Conservation (phyloP, 2,797 vertebrate genomes). For the Smutsia gigantea region DNA sequence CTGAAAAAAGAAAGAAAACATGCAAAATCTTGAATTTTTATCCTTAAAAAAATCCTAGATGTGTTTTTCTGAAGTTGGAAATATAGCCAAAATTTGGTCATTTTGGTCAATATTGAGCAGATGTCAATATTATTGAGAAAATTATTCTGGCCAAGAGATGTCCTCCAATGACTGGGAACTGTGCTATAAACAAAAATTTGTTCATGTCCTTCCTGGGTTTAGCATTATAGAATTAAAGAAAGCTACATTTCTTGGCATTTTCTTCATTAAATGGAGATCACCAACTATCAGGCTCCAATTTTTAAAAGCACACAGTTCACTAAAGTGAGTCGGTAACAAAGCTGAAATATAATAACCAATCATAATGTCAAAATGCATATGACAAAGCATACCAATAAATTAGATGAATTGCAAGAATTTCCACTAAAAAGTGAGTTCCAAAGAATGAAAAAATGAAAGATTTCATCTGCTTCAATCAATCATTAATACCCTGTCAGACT, state of each 20-base stretch:
- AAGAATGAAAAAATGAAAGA: background rate
- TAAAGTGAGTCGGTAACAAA: conserved; percentile 1
- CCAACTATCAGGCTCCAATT: background rate
- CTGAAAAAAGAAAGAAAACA: background rate
- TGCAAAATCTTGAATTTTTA: background rate
- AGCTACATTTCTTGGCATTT: background rate
- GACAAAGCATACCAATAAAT: background rate
- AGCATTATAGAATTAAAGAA: background rate
- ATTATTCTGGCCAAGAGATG: conserved; percentile 9
- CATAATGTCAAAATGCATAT: background rate
- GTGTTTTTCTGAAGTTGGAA: background rate
- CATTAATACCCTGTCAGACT: conserved; percentile 22
- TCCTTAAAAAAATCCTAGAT: background rate
- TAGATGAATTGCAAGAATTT: background rate
- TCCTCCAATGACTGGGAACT: background rate
- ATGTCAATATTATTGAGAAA: background rate
- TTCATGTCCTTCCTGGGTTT: background rate
- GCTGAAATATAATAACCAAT: conserved; percentile 20
- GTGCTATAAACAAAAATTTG: background rate
- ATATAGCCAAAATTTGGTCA: background rate
- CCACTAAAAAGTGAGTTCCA: background rate
- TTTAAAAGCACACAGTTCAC: conserved; percentile 29
- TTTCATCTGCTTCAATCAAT: background rate
- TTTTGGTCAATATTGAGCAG: background rate
- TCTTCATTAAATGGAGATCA: background rate